phyloP scores from a whole-genome alignment of 2,888 invertebrate species.

The Conus canariensis region DNA sequence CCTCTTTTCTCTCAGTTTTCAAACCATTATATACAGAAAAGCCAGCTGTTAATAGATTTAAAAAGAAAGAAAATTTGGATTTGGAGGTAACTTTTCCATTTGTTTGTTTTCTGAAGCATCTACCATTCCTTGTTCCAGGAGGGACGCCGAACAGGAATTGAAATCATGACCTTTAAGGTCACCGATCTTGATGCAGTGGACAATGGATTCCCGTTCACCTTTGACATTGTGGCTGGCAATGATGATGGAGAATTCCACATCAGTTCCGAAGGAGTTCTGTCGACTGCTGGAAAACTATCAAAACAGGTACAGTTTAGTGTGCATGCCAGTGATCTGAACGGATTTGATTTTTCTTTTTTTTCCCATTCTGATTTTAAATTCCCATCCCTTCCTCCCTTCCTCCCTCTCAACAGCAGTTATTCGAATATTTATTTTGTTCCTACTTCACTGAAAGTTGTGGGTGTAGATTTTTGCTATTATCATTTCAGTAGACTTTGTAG shows the following conservation, averaged over 20 bases:
- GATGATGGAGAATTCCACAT: constrained; percentile 91
- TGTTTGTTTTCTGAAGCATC: neutral
- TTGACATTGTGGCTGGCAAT: constrained; percentile 93
- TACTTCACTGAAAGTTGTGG: too few species aligned
- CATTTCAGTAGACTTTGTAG: too few species aligned
- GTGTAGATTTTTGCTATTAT: too few species aligned
- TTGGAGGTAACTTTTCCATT: neutral
- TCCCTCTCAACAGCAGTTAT: too few species aligned
- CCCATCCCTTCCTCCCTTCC: too few species aligned
- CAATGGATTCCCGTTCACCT: constrained; percentile 93
- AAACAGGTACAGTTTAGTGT: constrained; percentile 78
- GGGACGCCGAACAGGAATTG: constrained; percentile 90
- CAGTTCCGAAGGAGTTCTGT: constrained; percentile 90
- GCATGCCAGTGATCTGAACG: neutral
- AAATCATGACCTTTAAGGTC: constrained; percentile 89
- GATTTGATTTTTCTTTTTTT: too few species aligned
- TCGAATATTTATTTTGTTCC: too few species aligned
- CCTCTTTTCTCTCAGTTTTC: too few species aligned
- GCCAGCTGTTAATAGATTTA: neutral
- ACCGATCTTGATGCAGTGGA: constrained; percentile 89
- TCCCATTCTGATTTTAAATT: too few species aligned
- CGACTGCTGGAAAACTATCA: constrained; percentile 91
- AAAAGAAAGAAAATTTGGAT: neutral
- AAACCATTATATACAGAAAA: too few species aligned
- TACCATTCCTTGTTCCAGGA: constrained; percentile 82